Percentiles rank a stretch among this genome's conserved stretches.
These are phyloP conservation scores for Tautogolabrus adspersus DNA, from an alignment of 2,113 vertebrate species.

Conservation along the genomic window DNA sequence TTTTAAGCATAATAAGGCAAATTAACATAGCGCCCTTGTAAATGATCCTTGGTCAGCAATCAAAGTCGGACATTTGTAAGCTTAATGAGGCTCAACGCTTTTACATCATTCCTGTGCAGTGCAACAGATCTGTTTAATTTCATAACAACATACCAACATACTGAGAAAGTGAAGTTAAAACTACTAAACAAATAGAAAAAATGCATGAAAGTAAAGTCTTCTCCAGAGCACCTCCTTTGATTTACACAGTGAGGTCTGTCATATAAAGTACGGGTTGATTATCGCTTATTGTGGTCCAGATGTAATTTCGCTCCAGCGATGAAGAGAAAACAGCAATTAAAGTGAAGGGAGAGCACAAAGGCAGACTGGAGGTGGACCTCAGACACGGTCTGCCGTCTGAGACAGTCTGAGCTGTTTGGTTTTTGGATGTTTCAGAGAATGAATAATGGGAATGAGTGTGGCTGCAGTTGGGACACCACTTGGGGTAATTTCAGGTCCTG, in stretches of 20 bases:
- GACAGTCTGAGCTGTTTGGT: conserved; percentile 44
- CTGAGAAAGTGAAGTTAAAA: not conserved
- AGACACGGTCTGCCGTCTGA: conserved; percentile 39
- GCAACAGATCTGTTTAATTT: conserved; percentile 33
- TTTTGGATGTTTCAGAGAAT: conserved; percentile 45
- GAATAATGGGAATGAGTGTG: conserved; percentile 46
- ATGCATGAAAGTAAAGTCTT: not conserved
- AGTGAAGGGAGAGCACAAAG: conserved; percentile 40
- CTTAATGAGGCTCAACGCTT: conserved; percentile 50
- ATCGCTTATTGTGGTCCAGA: conserved; percentile 48
- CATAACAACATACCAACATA: conserved; percentile 8
- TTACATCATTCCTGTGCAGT: conserved; percentile 4
- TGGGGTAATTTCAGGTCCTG: conserved; percentile 54
- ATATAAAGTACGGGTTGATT: conserved; percentile 40
- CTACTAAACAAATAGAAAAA: not conserved
- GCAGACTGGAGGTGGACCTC: conserved; percentile 26
- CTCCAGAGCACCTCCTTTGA: conserved; percentile 20
- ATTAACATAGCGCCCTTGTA: conserved; percentile 22
- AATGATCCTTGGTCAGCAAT: conserved; percentile 55
- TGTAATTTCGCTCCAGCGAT: conserved; percentile 54
- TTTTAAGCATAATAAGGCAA: conserved; percentile 29
- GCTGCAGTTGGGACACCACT: conserved; percentile 44
- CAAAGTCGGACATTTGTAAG: conserved; percentile 41
- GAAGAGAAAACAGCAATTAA: conserved; percentile 74
- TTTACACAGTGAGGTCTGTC: conserved; percentile 34